Percentiles rank a stretch among this genome's conserved stretches.
Evolutionary conservation across 2,113 vertebrate genomes (phyloP).

Genomic region (Pogonocichla stellata): DNA sequence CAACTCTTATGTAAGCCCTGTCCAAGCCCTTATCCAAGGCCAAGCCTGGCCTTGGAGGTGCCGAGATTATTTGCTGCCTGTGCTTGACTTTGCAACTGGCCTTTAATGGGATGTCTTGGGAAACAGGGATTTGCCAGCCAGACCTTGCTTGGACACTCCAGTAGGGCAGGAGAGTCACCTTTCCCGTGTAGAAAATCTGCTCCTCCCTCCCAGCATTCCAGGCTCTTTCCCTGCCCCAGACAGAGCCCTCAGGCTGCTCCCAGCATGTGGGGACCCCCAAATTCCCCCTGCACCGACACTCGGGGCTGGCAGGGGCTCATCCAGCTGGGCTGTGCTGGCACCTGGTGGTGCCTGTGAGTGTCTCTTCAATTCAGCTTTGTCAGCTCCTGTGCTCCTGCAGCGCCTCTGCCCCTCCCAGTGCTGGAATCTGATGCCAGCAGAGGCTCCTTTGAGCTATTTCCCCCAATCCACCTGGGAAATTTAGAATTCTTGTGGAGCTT

Average conservation of each 20-base stretch:
- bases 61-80: not conserved
- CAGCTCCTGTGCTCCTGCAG: not conserved
- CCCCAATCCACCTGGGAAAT: not conserved
- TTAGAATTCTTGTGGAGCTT: not conserved
- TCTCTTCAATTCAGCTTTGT: too few species aligned
- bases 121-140: not conserved
- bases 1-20: not conserved
- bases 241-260: not conserved
- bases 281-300: accelerated
- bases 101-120: not conserved
- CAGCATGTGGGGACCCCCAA: not conserved
- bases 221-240: not conserved
- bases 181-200: not conserved
- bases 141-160: accelerated
- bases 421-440: not conserved
- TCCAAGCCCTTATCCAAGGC: too few species aligned
- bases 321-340: not conserved
- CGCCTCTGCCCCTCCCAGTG: accelerated
- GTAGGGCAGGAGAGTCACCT: not conserved
- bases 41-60: accelerated
- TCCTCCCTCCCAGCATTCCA: not conserved
- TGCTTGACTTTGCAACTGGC: not conserved
- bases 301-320: accelerated
- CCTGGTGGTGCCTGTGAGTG: not conserved
- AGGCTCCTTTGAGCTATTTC: not conserved